These are phyloP conservation scores for Galaxea fascicularis DNA, from an alignment of 92 coral and sea anemone genomes.

Conservation along the genomic window DNA sequence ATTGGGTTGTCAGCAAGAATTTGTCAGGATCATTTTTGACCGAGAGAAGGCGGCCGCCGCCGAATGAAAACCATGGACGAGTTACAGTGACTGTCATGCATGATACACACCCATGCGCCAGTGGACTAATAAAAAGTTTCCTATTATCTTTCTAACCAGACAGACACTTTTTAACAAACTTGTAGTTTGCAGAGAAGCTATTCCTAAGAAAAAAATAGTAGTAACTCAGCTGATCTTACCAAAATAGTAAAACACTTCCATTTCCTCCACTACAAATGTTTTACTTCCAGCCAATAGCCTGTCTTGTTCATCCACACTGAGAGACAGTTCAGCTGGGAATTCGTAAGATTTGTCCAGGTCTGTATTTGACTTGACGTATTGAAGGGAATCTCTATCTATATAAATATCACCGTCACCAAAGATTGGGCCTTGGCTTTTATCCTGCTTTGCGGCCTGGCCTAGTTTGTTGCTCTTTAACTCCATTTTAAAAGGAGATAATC, in stretches of 20 bases:
- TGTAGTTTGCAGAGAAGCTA: not conserved
- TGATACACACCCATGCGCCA: no score
- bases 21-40: no score
- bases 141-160: no score
- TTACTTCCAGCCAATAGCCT: slow-evolving; percentile 21
- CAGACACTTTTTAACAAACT: no score
- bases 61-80: no score
- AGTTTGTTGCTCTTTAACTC: not conserved
- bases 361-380: not conserved
- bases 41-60: no score
- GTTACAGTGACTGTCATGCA: no score
- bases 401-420: slow-evolving; percentile 23
- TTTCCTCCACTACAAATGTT: slow-evolving; percentile 13
- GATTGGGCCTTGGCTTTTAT: not conserved
- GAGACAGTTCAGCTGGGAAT: slow-evolving; percentile 2
- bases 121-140: no score
- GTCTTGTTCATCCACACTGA: slow-evolving; percentile 3
- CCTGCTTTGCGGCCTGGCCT: slow-evolving; percentile 26
- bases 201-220: not conserved
- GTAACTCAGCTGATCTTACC: not conserved
- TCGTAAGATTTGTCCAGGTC: slow-evolving; percentile 5
- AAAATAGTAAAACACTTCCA: slow-evolving; percentile 13
- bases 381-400: not conserved
- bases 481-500: slow-evolving; percentile 29
- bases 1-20: no score